phyloP scores from a whole-genome alignment of 2,113 vertebrate species.

The Tragelaphus scriptus region DNA sequence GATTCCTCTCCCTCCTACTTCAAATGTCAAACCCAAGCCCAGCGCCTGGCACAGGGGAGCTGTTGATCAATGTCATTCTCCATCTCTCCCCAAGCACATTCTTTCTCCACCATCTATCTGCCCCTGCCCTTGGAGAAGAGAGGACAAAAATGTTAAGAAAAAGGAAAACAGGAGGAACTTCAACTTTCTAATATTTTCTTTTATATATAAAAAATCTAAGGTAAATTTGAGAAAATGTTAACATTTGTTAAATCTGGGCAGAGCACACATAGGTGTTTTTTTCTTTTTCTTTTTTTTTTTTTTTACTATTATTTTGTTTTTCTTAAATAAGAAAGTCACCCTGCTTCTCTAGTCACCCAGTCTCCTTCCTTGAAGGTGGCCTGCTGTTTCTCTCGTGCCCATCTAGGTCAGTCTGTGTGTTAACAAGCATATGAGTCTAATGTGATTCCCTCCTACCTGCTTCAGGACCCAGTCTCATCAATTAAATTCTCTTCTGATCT shows the following conservation, averaged over 20 bases:
- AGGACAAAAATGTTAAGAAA: neutral
- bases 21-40: neutral
- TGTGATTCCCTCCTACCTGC: neutral
- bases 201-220: neutral
- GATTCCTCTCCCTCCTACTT: neutral
- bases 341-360: neutral
- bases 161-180: neutral
- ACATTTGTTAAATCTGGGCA: neutral
- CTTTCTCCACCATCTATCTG: neutral
- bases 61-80: neutral
- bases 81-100: rapidly evolving
- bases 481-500: neutral
- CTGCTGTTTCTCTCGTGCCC: neutral
- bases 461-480: neutral
- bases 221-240: neutral
- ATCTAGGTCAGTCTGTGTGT: neutral
- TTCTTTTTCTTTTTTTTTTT: neutral
- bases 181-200: neutral
- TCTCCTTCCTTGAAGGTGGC: neutral
- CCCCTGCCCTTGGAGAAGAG: neutral
- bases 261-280: neutral
- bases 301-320: neutral
- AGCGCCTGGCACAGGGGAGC: neutral
- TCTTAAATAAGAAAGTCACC: neutral
- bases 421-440: neutral